Evolutionary conservation across 1,140 invertebrate genomes (phyloP).

Genomic region (Drosophila gunungcola): DNA sequence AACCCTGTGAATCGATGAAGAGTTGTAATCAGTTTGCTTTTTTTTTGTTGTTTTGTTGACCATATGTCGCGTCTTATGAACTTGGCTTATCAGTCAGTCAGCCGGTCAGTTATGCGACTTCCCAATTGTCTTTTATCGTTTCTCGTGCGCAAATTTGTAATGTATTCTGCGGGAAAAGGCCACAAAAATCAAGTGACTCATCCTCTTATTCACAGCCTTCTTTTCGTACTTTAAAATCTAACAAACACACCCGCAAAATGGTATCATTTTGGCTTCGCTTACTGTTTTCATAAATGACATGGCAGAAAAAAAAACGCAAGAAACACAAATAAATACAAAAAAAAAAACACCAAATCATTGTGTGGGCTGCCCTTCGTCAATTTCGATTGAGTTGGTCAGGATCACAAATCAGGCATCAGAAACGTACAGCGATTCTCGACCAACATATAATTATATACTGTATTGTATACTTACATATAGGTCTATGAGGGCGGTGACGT

Average conservation of each 20-base stretch:
- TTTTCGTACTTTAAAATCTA: slow-evolving; percentile 10
- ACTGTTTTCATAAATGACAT: slow-evolving; percentile 32
- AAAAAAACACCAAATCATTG: slow-evolving; percentile 14
- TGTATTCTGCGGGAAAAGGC: not conserved
- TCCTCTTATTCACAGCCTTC: not conserved
- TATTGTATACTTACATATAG: not conserved
- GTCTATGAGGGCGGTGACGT: not conserved
- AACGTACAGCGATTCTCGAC: slow-evolving; percentile 1
- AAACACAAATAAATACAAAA: slow-evolving; percentile 8
- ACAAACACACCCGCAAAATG: slow-evolving; percentile 2
- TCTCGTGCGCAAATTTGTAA: slow-evolving; percentile 5
- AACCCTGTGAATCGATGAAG: slow-evolving; percentile 6
- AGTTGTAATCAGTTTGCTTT: slow-evolving; percentile 8
- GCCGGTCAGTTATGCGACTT: slow-evolving; percentile 23
- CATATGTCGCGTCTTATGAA: slow-evolving; percentile 29
- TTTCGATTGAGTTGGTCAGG: slow-evolving; percentile 57
- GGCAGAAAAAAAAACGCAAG: slow-evolving; percentile 12
- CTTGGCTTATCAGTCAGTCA: slow-evolving; percentile 21
- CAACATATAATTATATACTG: slow-evolving; percentile 2
- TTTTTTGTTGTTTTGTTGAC: not conserved
- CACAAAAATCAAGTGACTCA: slow-evolving; percentile 7
- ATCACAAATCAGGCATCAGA: slow-evolving; percentile 9
- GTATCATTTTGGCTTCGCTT: slow-evolving; percentile 22
- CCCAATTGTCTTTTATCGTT: slow-evolving; percentile 3
- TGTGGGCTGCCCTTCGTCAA: slow-evolving; percentile 33